Conservation (phyloP, 2,888 invertebrate species). For the Omphaloscelis lunosa region DNA sequence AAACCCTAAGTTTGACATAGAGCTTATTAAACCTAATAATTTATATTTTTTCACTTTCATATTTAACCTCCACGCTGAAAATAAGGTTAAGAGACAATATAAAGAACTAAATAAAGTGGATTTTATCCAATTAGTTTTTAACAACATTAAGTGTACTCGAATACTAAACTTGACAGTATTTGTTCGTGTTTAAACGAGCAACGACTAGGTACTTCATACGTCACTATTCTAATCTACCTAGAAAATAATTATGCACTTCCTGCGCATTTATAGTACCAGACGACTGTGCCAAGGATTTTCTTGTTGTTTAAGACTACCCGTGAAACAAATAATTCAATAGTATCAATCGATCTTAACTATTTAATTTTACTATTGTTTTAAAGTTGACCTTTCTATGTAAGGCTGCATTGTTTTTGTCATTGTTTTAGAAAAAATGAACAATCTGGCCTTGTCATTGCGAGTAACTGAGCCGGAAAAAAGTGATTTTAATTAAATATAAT, state of each 20-base stretch:
- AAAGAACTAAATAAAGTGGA: not conserved
- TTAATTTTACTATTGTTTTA: constrained; percentile 82
- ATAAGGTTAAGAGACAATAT: not conserved
- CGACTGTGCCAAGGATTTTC: constrained; percentile 82
- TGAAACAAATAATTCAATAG: constrained; percentile 80
- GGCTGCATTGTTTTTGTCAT: constrained; percentile 72
- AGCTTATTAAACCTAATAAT: not conserved
- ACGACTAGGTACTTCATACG: not conserved
- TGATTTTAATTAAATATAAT: constrained; percentile 50
- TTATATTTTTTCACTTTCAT: not conserved
- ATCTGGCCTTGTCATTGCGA: constrained; percentile 62
- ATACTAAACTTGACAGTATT: not conserved
- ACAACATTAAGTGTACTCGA: not conserved
- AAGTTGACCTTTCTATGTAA: constrained; percentile 74
- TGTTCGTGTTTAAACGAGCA: not conserved
- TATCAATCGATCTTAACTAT: constrained; percentile 77
- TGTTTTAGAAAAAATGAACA: constrained; percentile 66
- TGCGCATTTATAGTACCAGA: constrained; percentile 75
- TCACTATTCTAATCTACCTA: constrained; percentile 41
- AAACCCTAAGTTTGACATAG: not conserved
- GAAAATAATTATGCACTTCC: constrained; percentile 71
- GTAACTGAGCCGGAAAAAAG: constrained; percentile 62
- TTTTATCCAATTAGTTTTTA: not conserved
- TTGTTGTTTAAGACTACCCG: constrained; percentile 74
- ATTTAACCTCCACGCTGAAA: not conserved